Base-by-base conservation (phyloP, 1,140 invertebrate species). In the Solen grandis region DNA sequence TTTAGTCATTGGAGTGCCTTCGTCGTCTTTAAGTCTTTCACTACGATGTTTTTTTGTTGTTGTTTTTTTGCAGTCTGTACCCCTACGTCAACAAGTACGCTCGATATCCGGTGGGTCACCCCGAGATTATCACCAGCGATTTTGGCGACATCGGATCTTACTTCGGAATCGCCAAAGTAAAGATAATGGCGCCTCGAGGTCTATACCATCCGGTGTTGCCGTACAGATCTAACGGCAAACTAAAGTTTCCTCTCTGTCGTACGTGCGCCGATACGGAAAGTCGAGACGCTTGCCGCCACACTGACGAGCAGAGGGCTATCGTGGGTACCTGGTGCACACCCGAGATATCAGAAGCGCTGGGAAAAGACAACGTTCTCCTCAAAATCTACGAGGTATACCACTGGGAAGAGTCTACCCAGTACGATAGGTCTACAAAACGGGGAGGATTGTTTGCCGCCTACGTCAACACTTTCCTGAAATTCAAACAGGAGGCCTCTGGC, bases 321-420 rank as follows among this genome's bases (percentile, higher is more conserved):
- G n/a, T 36, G 38, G 69, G 52, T 5, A 72, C 29, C 4, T 57
- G 29, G 41, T 35, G 14, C 36, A 72, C 35, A 3, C 19, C 22
- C 13, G 50, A 72, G 25, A n/a, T 70, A 27, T 1, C 33, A 57
- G 68, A 60, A 36, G 68, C 78, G 3, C 8, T 41, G 2, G 5
- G 33, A 33, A 65, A 73, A 25, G 59, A 0, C 92, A 73, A 93
- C 59, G 77, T 75, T 70, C 83, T 93, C 33, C 0, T 89, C 2
- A 63, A 89, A 19, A 84, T 92, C 16, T 87, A 83, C 50, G 90
- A 93, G 83, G 87, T 93, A 14, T 93, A 90, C 87, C 79, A 91
- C 36, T 86, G 59, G 38, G 46, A 65, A 27, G 81, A 83, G 36
- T 72, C 68, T 19, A 91, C 90, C 88, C 19, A 46, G 50, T 36